Base-by-base conservation (phyloP, 1,140 invertebrate species). In the Coenobita brevimanus region DNA sequence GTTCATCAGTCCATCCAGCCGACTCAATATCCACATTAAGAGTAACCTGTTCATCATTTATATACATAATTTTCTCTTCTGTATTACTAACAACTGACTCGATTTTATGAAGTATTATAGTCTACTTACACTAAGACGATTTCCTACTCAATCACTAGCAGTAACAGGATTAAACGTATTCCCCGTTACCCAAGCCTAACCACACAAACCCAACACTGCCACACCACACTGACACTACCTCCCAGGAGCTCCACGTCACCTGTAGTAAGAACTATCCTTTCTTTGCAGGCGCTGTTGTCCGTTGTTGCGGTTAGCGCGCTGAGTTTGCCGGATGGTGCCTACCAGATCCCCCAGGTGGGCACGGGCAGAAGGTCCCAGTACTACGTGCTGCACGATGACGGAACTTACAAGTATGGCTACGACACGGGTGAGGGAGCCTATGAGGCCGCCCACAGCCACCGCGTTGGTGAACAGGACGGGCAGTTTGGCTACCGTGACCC, bases 331-430 rank as follows among this genome's bases (percentile, higher is more conserved):
- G 76, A 85, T 54, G 78, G 89, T 21, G 78, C 79, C 57, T 89
- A 86, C 83, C 75, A 87, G n/a, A 86, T 86, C 67, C 82, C 82
- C 13, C 57, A 75, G 60, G 89, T 86, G 43, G 81, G 78, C 38
- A 83, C 82, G 0, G 89, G 60, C 17, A 57, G 83, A 36, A 75
- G 76, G 3, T 87, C 82, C 71, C 82, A 84, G 54, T 84, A 84
- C 71, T 84, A 75, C 21, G 82, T 88, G 15, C 80, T 79, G 36
- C 89, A 90, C 60, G 41, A 38, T 24, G 81, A 90, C 60, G 85
- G 89, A n/a, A 88, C 85, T 75, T 90, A 67, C 85, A 90, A 90
- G 36, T 90, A 90, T 75, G 89, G 89, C 36, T 62, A 88, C 57
- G 89, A 90, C 54, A 88, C 84, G 0, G 89, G 89, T 1, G 89